phyloP scores from a whole-genome alignment of 2,113 vertebrate genomes.

The Pterocles gutturalis region DNA sequence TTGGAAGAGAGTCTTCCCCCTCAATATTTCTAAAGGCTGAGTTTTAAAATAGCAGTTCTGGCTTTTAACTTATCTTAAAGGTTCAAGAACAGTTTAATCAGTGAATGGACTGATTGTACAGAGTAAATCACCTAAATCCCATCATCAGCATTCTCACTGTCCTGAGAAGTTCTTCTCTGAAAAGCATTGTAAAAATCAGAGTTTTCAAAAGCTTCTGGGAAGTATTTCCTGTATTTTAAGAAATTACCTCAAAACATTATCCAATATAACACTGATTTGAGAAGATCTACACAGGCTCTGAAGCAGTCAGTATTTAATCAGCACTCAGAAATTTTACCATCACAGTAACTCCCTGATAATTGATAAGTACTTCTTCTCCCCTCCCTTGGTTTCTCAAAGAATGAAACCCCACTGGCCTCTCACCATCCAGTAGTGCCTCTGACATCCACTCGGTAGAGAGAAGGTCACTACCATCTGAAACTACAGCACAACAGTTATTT shows the following conservation, averaged over 20 bases:
- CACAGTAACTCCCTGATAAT: neutral
- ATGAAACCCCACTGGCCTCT: neutral
- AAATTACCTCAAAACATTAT: neutral
- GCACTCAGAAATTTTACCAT: neutral
- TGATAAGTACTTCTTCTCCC: neutral
- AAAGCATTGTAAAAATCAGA: neutral
- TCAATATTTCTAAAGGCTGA: neutral
- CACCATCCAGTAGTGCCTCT: neutral
- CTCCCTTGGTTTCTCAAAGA: neutral
- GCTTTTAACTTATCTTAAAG: neutral
- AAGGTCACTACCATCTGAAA: neutral
- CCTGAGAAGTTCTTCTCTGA: neutral
- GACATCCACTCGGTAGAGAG: neutral
- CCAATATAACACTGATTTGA: neutral
- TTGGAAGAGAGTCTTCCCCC: conserved; percentile 32
- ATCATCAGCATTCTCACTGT: neutral
- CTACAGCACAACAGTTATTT: neutral
- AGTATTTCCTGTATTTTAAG: neutral
- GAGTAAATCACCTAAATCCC: neutral
- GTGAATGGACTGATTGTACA: neutral
- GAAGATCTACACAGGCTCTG: neutral
- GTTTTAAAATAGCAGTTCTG: conserved; percentile 34
- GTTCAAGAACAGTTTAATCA: conserved; percentile 2
- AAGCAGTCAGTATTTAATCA: neutral
- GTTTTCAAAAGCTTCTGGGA: neutral